phyloP scores from a whole-genome alignment of 1,140 invertebrate genomes.

The Drosophila murphyi region DNA sequence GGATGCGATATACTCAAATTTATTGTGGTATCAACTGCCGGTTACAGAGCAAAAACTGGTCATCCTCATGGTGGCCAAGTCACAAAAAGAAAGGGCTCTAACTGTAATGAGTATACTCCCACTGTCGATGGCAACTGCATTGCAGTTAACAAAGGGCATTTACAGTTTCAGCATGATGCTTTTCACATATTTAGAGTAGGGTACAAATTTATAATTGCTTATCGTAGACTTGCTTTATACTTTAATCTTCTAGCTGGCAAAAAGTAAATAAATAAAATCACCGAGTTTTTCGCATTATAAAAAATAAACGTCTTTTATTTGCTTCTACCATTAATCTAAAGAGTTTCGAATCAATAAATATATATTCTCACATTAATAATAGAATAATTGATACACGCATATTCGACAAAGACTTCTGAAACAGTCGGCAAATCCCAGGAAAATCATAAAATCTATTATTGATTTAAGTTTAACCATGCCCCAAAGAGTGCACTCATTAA shows the following conservation, averaged over 20 bases:
- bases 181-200: conserved; percentile 56
- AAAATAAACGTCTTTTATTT: too few relatives aligned
- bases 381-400: too few relatives aligned
- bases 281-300: too few relatives aligned
- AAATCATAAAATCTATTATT: not conserved
- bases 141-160: conserved; percentile 62
- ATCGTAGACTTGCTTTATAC: not conserved
- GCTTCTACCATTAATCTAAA: too few relatives aligned
- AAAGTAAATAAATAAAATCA: not conserved
- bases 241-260: not conserved
- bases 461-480: not conserved
- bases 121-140: conserved; percentile 65
- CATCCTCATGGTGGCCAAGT: conserved; percentile 66
- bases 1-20: conserved; percentile 49
- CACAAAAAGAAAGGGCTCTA: conserved; percentile 52
- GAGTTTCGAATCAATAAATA: too few relatives aligned
- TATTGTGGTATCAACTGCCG: conserved; percentile 66
- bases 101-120: conserved; percentile 58
- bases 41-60: conserved; percentile 51
- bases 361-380: too few relatives aligned
- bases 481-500: not conserved
- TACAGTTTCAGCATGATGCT: conserved; percentile 75
- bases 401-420: not conserved
- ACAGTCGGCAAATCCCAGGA: conserved; percentile 2
- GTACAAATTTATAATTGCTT: not conserved